Evolutionary conservation across 2,888 invertebrate genomes (phyloP).

Genomic region (Xanthorhoe designata): DNA sequence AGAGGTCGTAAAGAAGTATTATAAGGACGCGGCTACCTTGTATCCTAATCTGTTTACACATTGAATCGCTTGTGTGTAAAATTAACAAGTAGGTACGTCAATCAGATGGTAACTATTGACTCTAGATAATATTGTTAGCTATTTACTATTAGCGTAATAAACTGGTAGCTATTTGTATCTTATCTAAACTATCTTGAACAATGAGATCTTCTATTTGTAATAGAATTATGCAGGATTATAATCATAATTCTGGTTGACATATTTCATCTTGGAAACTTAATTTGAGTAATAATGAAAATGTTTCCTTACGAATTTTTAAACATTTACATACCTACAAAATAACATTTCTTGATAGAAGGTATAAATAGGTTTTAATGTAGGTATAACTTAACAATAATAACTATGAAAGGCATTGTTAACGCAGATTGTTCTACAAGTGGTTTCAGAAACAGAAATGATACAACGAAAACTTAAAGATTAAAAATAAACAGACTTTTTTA

Average conservation of each 20-base stretch:
- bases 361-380: too few relatives aligned
- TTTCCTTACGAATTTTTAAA: too few relatives aligned
- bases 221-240: slow-evolving; percentile 8
- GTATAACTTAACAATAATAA: background rate
- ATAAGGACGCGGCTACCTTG: background rate
- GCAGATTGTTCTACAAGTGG: slow-evolving; percentile 22
- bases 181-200: slow-evolving; percentile 27
- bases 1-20: too few relatives aligned
- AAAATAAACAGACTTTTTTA: background rate
- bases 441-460: slow-evolving; percentile 1
- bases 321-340: too few relatives aligned
- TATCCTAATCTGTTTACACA: slow-evolving; percentile 5
- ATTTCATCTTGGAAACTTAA: too few relatives aligned
- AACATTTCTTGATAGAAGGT: too few relatives aligned
- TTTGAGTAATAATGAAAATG: too few relatives aligned
- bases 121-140: slow-evolving; percentile 23
- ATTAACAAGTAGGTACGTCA: slow-evolving; percentile 11
- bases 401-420: background rate
- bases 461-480: background rate
- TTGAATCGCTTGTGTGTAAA: background rate
- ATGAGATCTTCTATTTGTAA: slow-evolving; percentile 12
- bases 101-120: slow-evolving; percentile 22
- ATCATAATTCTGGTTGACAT: background rate
- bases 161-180: slow-evolving; percentile 7
- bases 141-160: slow-evolving; percentile 16